Evolutionary conservation across 2,113 vertebrate genomes (phyloP).

Genomic region (Arenaria interpres): DNA sequence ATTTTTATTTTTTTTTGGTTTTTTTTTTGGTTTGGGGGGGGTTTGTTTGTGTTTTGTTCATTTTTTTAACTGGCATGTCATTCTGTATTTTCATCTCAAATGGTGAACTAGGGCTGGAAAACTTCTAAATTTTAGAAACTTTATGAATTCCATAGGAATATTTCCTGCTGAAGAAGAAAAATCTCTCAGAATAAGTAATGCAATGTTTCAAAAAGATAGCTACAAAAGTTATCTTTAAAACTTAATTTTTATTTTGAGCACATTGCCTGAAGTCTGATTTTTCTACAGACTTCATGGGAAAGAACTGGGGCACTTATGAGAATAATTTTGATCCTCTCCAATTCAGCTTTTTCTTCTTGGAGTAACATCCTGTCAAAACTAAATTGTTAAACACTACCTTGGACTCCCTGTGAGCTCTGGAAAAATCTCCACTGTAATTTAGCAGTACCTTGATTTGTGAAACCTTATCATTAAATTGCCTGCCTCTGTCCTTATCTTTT

Average conservation of each 20-base stretch:
- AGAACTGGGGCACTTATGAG: background rate
- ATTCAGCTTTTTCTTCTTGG: background rate
- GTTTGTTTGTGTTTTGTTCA: background rate
- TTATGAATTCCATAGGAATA: background rate
- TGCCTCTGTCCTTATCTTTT: background rate
- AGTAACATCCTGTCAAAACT: background rate
- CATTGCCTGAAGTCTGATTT: background rate
- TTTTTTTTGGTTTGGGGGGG: no score
- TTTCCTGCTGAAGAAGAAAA: background rate
- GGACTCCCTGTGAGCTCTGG: background rate
- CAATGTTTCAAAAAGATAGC: background rate
- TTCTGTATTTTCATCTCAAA: background rate
- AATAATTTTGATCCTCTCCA: background rate
- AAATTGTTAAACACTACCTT: background rate
- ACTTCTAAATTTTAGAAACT: background rate
- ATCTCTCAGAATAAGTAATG: background rate
- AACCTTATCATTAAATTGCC: constrained; percentile 7
- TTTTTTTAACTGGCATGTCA: background rate
- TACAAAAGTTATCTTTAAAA: background rate
- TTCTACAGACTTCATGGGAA: background rate
- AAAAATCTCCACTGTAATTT: constrained; percentile 5
- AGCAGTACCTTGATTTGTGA: background rate
- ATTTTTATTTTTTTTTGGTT: background rate
- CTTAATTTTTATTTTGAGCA: background rate
- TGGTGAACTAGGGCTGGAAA: background rate